Conservation (phyloP, 1,140 invertebrate genomes). For the Pogonomyrmex californicus region DNA sequence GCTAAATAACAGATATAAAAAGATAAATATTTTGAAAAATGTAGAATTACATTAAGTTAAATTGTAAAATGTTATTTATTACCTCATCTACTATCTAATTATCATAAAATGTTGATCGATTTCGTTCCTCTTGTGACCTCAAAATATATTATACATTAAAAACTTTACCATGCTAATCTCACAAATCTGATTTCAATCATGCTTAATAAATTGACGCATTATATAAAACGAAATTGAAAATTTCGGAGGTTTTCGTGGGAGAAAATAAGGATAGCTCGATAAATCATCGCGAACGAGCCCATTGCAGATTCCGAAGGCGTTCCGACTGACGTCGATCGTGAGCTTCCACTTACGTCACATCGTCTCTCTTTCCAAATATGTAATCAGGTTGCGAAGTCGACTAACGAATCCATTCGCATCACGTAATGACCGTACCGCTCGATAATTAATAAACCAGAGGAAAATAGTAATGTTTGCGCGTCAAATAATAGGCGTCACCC, state of each 20-base stretch:
- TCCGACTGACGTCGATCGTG: constrained; percentile 61
- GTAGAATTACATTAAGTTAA: constrained; percentile 19
- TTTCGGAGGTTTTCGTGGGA: constrained; percentile 9
- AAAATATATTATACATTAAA: constrained; percentile 37
- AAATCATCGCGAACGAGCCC: constrained; percentile 55
- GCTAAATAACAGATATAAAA: not conserved
- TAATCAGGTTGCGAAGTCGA: constrained; percentile 41
- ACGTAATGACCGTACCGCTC: constrained; percentile 7
- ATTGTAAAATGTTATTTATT: constrained; percentile 33
- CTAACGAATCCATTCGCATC: constrained; percentile 60
- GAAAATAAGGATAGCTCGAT: constrained; percentile 31
- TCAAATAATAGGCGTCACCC: not conserved
- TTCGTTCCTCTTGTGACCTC: not conserved
- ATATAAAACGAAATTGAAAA: constrained; percentile 45
- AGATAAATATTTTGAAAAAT: not conserved
- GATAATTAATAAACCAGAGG: constrained; percentile 32
- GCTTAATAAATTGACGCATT: constrained; percentile 47
- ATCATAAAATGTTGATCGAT: constrained; percentile 49
- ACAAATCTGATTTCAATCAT: not conserved
- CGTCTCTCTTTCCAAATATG: constrained; percentile 72
- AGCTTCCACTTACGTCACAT: constrained; percentile 69
- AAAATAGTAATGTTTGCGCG: not conserved
- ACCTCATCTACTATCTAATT: constrained; percentile 22
- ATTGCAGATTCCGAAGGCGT: constrained; percentile 68
- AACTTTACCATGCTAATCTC: not conserved